These are phyloP conservation scores for Sitobion miscanthi DNA, from an alignment of 1,140 invertebrate species.

Conservation along the genomic window DNA sequence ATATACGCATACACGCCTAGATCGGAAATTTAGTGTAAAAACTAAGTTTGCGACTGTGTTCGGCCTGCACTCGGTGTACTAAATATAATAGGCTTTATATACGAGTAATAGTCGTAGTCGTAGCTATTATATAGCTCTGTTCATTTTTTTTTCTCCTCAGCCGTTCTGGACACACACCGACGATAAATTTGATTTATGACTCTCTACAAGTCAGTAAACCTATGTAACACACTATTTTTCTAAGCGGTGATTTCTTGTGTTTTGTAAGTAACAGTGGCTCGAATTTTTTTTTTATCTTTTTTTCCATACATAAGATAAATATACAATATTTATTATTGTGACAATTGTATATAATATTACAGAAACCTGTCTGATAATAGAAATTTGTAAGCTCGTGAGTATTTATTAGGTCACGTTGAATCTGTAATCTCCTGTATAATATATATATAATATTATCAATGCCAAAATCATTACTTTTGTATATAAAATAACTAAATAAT, in stretches of 20 bases:
- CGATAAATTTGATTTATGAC: slow-evolving; percentile 23
- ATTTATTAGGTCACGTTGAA: too few relatives aligned
- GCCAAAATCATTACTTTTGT: background rate
- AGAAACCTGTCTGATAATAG: background rate
- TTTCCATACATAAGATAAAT: background rate
- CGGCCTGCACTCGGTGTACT: background rate
- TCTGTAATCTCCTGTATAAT: too few relatives aligned
- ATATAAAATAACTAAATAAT: background rate
- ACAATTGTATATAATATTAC: background rate
- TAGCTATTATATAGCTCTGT: background rate
- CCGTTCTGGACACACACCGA: background rate
- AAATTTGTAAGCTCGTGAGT: background rate
- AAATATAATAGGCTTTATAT: background rate
- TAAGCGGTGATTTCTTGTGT: background rate
- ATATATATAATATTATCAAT: too few relatives aligned
- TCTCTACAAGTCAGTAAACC: background rate
- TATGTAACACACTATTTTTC: background rate
- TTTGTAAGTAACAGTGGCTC: background rate
- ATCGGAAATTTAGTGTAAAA: background rate
- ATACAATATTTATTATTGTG: background rate
- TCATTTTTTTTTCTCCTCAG: background rate
- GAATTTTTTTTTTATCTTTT: background rate
- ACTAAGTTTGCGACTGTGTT: background rate
- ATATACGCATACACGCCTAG: background rate
- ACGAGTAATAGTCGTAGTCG: background rate